phyloP scores from a whole-genome alignment of 2,888 invertebrate species.

The Andrena flavipes region DNA sequence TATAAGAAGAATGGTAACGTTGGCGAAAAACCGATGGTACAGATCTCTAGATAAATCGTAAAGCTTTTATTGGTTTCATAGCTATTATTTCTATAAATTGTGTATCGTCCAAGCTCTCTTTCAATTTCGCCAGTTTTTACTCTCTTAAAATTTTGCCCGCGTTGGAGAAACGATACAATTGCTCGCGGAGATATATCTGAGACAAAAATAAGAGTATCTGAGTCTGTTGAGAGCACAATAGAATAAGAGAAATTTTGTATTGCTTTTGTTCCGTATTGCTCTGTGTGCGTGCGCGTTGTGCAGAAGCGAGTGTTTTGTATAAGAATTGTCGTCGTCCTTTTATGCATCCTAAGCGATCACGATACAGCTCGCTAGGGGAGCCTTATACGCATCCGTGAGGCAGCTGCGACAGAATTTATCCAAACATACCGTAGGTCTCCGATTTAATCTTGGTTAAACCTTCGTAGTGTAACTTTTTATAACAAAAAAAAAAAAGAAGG shows the following conservation, averaged over 20 bases:
- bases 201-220: constrained; percentile 46
- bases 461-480: neutral
- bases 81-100: constrained; percentile 41
- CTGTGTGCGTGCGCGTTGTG: neutral
- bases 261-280: constrained; percentile 9
- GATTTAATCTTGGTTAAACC: neutral
- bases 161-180: constrained; percentile 37
- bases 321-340: constrained; percentile 25
- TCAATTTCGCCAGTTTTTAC: constrained; percentile 33
- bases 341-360: constrained; percentile 21
- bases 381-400: neutral
- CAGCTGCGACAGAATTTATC: neutral
- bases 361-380: constrained; percentile 2
- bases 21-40: constrained; percentile 1
- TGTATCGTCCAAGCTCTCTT: constrained; percentile 25
- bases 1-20: neutral
- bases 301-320: constrained; percentile 26
- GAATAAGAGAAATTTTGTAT: constrained; percentile 35
- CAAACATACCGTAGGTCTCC: neutral
- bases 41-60: constrained; percentile 32
- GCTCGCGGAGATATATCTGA: constrained; percentile 42
- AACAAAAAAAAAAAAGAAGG: no score
- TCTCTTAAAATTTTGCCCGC: constrained; percentile 46
- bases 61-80: constrained; percentile 20
- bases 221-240: constrained; percentile 42